Evolutionary conservation across 2,113 vertebrate genomes (phyloP).

Genomic region (Halichoerus grypus): DNA sequence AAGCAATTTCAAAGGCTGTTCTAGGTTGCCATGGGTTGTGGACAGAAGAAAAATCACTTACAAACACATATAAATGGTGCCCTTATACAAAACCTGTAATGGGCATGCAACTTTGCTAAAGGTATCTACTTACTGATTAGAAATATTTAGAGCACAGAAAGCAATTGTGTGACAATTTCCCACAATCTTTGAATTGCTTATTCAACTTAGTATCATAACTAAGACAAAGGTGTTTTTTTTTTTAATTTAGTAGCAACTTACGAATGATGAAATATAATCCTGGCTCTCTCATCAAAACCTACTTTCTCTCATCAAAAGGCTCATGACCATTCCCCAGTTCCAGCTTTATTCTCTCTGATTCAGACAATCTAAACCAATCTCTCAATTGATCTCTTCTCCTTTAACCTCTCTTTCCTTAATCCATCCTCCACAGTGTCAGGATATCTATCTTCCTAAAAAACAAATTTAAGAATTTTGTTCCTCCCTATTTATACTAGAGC

Average conservation of each 20-base stretch:
- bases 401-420: background rate
- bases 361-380: background rate
- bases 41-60: background rate
- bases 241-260: background rate
- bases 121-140: background rate
- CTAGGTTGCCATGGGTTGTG: background rate
- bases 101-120: background rate
- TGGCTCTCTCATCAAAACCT: background rate
- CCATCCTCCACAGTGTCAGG: background rate
- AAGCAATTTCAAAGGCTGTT: background rate
- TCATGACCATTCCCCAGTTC: background rate
- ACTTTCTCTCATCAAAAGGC: background rate
- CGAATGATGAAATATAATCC: background rate
- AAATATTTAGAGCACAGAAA: background rate
- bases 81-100: background rate
- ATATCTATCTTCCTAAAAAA: background rate
- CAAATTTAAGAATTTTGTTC: background rate
- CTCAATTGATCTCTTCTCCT: background rate
- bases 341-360: background rate
- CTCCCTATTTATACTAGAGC: background rate
- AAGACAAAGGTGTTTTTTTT: background rate
- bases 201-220: background rate
- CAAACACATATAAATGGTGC: background rate
- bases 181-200: background rate
- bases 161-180: background rate